phyloP scores from a whole-genome alignment of 2,113 vertebrate genomes.

The Corythornis madagascariensis region DNA sequence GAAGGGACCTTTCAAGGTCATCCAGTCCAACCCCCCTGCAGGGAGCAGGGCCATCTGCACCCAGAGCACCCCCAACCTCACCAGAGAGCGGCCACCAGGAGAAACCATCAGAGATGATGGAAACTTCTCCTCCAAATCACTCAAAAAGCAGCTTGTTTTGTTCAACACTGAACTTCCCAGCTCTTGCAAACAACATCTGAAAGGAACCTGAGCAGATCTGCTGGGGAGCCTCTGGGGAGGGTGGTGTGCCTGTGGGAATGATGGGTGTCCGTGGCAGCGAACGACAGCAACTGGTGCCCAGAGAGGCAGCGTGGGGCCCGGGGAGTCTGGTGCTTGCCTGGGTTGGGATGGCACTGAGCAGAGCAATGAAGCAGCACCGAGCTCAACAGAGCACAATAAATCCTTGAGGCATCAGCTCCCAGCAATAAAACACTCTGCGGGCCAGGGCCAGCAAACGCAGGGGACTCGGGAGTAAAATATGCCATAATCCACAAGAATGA shows the following conservation, averaged over 20 bases:
- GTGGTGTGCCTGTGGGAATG: background rate
- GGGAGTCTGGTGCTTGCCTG: background rate
- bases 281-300: fast-evolving
- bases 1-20: background rate
- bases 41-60: background rate
- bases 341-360: background rate
- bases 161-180: constrained; percentile 3
- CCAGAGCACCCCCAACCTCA: background rate
- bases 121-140: constrained; percentile 18
- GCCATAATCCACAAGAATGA: background rate
- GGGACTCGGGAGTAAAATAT: background rate
- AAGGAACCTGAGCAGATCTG: background rate
- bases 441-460: background rate
- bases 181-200: background rate
- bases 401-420: background rate
- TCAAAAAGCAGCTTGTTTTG: background rate
- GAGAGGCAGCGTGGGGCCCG: background rate
- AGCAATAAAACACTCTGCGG: background rate
- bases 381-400: background rate
- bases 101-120: constrained; percentile 11
- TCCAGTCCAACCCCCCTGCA: background rate
- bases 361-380: background rate
- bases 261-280: background rate
- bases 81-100: background rate
- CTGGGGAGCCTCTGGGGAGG: background rate